Evolutionary conservation across 35 echinoderm and acorn worm genomes (phyloP).

Genomic region (Lytechinus variegatus): DNA sequence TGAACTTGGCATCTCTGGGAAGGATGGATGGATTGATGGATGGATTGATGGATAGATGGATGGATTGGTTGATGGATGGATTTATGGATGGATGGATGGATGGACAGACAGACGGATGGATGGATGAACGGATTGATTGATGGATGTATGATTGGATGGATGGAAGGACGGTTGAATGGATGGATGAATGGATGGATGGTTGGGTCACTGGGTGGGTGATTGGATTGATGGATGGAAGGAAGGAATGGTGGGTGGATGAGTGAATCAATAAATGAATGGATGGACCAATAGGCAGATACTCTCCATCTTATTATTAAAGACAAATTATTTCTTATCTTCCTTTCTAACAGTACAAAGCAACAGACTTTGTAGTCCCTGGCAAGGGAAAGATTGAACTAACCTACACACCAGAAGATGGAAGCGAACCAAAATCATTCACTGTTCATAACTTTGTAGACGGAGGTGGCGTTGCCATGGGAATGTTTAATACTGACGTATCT

Average conservation of each 20-base stretch:
- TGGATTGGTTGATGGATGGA: background rate
- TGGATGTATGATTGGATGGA: background rate
- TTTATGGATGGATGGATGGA: background rate
- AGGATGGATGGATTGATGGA: too few species aligned
- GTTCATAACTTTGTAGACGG: constrained; percentile 87
- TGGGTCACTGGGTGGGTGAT: too few species aligned
- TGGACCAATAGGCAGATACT: too few species aligned
- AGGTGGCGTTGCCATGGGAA: constrained; percentile 97
- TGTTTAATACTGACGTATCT: constrained; percentile 98
- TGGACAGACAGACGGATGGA: background rate
- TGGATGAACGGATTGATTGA: background rate
- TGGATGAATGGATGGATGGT: background rate
- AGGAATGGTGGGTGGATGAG: too few species aligned
- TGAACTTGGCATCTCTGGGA: too few species aligned
- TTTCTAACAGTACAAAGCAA: constrained; percentile 88
- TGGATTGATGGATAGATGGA: background rate
- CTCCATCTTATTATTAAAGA: too few species aligned
- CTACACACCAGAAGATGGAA: constrained; percentile 79
- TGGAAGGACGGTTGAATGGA: background rate
- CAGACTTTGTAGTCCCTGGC: constrained; percentile 95
- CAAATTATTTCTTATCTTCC: background rate
- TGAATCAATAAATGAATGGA: too few species aligned
- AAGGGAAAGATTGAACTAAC: constrained; percentile 86
- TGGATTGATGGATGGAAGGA: too few species aligned
- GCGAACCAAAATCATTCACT: constrained; percentile 64